Percentiles rank a stretch among this genome's conserved stretches.
Conservation (phyloP, 2,113 vertebrate species). For the Oncorhynchus kisutch region DNA sequence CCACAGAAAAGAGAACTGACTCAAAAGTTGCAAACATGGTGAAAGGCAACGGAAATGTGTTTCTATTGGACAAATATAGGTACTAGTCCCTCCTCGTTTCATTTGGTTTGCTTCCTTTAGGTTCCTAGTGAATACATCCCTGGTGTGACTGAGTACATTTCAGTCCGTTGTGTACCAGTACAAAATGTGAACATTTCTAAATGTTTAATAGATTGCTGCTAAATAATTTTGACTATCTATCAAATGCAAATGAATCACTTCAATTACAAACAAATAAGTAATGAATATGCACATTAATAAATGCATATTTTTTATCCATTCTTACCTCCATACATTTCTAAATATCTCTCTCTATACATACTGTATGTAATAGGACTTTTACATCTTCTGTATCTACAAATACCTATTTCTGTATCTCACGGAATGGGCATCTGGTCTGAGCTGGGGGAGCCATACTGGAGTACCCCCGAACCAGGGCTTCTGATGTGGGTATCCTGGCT, state of each 20-base stretch:
- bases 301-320: conserved; percentile 8
- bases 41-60: conserved; percentile 10
- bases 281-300: conserved; percentile 8
- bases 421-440: conserved; percentile 46
- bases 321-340: neutral
- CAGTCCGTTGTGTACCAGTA: neutral
- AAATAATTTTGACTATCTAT: conserved; percentile 24
- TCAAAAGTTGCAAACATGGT: conserved; percentile 28
- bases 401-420: conserved; percentile 29
- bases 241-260: conserved; percentile 40
- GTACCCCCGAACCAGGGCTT: conserved; percentile 43
- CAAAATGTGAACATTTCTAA: neutral
- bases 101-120: too few species aligned
- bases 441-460: conserved; percentile 53
- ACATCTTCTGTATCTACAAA: conserved; percentile 3
- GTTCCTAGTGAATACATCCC: too few species aligned
- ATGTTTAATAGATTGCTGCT: conserved; percentile 25
- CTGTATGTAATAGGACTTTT: neutral
- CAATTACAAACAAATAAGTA: conserved; percentile 53
- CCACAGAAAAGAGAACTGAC: conserved; percentile 16
- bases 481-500: conserved; percentile 29
- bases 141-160: conserved; percentile 6
- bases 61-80: too few species aligned
- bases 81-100: too few species aligned
- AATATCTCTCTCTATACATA: neutral